Percentiles rank a stretch among this genome's conserved stretches.
Conservation (phyloP, 1,140 invertebrate species). For the Sipha flava region DNA sequence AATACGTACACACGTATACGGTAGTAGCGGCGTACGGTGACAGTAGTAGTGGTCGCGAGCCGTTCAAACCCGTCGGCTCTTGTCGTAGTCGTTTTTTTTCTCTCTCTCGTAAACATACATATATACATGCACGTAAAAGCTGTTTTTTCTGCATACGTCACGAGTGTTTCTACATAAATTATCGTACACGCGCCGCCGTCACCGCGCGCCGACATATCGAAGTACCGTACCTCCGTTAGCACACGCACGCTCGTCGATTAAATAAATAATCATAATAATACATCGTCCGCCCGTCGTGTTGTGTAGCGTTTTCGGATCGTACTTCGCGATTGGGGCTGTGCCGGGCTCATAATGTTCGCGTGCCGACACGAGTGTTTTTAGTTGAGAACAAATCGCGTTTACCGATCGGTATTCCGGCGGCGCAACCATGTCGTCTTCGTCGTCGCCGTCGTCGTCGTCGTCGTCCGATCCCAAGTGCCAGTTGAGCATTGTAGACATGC, state of each 20-base stretch:
- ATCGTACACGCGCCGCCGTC: neutral
- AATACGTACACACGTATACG: neutral
- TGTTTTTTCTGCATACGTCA: constrained; percentile 28
- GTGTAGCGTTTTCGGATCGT: too few relatives aligned
- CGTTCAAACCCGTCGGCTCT: neutral
- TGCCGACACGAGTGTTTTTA: too few relatives aligned
- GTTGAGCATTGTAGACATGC: constrained; percentile 10
- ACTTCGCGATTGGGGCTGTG: too few relatives aligned
- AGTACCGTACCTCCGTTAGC: too few relatives aligned
- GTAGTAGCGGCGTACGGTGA: neutral
- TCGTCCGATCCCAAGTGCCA: neutral
- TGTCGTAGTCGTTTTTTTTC: neutral
- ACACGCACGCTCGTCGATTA: too few relatives aligned
- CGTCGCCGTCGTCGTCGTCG: too few relatives aligned
- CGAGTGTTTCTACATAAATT: neutral
- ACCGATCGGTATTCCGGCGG: neutral
- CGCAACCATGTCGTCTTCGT: neutral
- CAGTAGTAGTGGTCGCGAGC: neutral
- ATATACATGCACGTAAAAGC: too few relatives aligned
- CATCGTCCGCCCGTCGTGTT: too few relatives aligned
- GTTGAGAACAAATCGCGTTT: neutral
- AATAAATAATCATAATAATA: too few relatives aligned
- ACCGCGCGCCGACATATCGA: neutral
- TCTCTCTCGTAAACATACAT: neutral
- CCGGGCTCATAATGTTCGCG: too few relatives aligned